Base-by-base conservation (phyloP, 37 sponge, comb jelly and placozoan genomes). In the Theonella swinhoei region DNA sequence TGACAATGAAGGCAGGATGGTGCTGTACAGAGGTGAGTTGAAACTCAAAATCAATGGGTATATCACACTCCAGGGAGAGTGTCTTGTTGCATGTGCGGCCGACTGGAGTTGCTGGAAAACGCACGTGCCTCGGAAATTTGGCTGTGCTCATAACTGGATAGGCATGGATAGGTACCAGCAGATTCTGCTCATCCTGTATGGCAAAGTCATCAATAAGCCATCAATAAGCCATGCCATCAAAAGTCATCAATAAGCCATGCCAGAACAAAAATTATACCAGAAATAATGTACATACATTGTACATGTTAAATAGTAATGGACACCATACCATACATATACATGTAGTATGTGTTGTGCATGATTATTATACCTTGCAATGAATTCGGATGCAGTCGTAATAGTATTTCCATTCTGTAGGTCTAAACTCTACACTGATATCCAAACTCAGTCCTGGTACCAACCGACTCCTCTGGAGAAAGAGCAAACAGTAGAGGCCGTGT, bases 81-180 rank as follows among this genome's bases (percentile, higher is more conserved):
- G 74, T 71, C 75, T 88, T 87, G 24, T 70, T 76, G 22, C 24
- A 31, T 31, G 75, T 86, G 73, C 88, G 83, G 20, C 90, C 89
- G 30, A 97, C 39, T 20, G 97, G 88, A n/a, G 92, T 94, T 28
- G 91, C 60, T 1, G 94, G 86, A 60, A 97, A 97, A 11, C 75
- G 71, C 20, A 97, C 42, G 32, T 78, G 60, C 60, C 72, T 77
- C n/a, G 92, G 97, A 80, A 97, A 94, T 28, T 81, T 35, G 36
- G 80, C 36, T 19, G 83, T 80, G 74, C 87, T 89, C 61, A 91
- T 42, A 23, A 89, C 88, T 35, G 97, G 97, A 70, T 94, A 97
- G 62, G 94, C 97, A 84, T 97, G 91, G 29, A 97, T 83, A 11
- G 94, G 97, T 19, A 97, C 80, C 0, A 94, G 82, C 5, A 97